These are phyloP conservation scores for Bombylius major DNA, from an alignment of 2,888 invertebrate genomes.

Conservation along the genomic window DNA sequence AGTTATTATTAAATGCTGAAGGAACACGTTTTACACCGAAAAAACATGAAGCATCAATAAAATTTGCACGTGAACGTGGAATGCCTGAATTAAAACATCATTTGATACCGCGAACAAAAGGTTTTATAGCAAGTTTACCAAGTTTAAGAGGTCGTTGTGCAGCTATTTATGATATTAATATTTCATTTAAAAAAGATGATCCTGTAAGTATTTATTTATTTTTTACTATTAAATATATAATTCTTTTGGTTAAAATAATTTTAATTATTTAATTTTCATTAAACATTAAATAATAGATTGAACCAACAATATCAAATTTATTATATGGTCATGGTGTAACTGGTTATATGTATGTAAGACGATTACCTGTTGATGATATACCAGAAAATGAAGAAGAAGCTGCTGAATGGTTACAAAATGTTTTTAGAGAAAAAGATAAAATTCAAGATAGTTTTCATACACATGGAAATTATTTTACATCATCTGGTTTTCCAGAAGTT, in stretches of 20 bases:
- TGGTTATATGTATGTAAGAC: conserved; percentile 63
- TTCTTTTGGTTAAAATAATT: too few species aligned
- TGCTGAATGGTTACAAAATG: conserved; percentile 67
- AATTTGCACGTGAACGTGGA: conserved; percentile 76
- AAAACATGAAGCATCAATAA: conserved; percentile 77
- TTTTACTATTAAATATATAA: background rate
- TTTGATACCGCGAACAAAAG: conserved; percentile 87
- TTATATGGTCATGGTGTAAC: conserved; percentile 58
- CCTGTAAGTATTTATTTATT: conserved; percentile 33
- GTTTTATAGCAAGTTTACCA: conserved; percentile 77
- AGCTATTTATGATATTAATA: conserved; percentile 71
- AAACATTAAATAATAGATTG: conserved; percentile 31
- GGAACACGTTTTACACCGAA: conserved; percentile 81
- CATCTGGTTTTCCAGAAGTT: conserved; percentile 55
- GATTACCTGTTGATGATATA: conserved; percentile 68
- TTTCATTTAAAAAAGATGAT: conserved; percentile 54
- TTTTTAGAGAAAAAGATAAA: conserved; percentile 68
- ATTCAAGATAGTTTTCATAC: conserved; percentile 35
- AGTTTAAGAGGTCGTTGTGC: conserved; percentile 68
- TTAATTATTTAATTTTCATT: too few species aligned
- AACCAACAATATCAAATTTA: conserved; percentile 68
- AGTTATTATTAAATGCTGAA: conserved; percentile 83
- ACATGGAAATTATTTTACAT: conserved; percentile 61
- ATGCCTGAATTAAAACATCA: conserved; percentile 78
- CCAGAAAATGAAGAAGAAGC: conserved; percentile 60